Conservation (phyloP, 1,140 invertebrate species). For the Nautilus pompilius region DNA sequence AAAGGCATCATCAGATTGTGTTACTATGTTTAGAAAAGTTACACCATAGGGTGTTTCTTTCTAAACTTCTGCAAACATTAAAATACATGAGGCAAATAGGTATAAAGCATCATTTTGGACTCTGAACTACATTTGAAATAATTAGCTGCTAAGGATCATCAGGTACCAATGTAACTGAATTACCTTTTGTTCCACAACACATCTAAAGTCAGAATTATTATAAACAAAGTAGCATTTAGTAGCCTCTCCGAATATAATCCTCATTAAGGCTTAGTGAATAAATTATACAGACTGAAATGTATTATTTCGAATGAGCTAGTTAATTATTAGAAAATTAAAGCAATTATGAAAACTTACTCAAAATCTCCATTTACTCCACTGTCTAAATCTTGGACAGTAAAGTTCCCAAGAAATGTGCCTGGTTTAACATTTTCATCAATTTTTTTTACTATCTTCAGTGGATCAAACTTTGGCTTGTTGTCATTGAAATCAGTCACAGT, state of each 20-base stretch:
- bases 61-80: too few species aligned
- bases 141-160: too few species aligned
- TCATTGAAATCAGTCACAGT: conserved; percentile 93
- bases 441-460: conserved; percentile 89
- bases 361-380: conserved; percentile 13
- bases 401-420: conserved; percentile 84
- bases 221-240: neutral
- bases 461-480: conserved; percentile 95
- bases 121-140: too few species aligned
- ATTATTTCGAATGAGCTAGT: conserved; percentile 9
- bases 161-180: too few species aligned
- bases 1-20: too few species aligned
- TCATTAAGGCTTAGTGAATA: conserved; percentile 59
- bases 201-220: neutral
- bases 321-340: conserved; percentile 9
- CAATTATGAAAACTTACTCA: conserved; percentile 8
- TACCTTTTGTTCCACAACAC: neutral
- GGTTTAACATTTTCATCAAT: conserved; percentile 69
- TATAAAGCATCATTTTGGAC: too few species aligned
- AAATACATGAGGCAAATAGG: too few species aligned
- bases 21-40: too few species aligned
- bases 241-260: neutral
- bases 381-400: conserved; percentile 77
- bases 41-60: too few species aligned
- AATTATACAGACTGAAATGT: conserved; percentile 57